Percentiles rank a stretch among this genome's conserved stretches.
phyloP scores from a whole-genome alignment of 2,888 invertebrate genomes.

The Oeneis ivallda region DNA sequence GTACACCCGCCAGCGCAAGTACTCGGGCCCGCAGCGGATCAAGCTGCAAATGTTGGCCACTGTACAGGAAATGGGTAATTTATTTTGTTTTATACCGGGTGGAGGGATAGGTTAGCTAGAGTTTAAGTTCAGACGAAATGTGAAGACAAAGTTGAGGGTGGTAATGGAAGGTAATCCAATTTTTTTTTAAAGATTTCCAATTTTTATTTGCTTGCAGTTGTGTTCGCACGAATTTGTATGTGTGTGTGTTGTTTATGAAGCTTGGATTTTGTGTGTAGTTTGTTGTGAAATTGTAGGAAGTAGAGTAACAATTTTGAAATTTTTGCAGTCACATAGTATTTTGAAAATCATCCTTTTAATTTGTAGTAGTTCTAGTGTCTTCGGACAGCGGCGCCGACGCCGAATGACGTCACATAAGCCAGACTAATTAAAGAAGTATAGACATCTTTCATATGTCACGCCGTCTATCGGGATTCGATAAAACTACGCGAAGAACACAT shows the following conservation, averaged over 20 bases:
- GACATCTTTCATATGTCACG: too few species aligned
- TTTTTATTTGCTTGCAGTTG: slow-evolving; percentile 23
- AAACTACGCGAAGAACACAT: too few species aligned
- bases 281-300: neutral
- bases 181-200: neutral
- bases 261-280: slow-evolving; percentile 5
- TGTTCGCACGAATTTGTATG: slow-evolving; percentile 20
- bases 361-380: too few species aligned
- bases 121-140: neutral
- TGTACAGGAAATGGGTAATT: slow-evolving; percentile 90
- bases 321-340: too few species aligned
- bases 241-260: slow-evolving; percentile 24
- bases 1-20: slow-evolving; percentile 74
- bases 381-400: too few species aligned
- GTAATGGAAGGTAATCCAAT: neutral
- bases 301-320: neutral
- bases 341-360: too few species aligned
- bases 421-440: too few species aligned
- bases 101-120: slow-evolving; percentile 38
- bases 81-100: slow-evolving; percentile 44
- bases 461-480: too few species aligned
- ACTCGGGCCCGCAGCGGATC: slow-evolving; percentile 79
- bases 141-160: neutral
- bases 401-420: too few species aligned
- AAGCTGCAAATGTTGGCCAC: slow-evolving; percentile 82